Evolutionary conservation across 1,140 invertebrate species (phyloP), one percentile per base, ranked within the genome.

Genomic region (Drepana arcuata): DNA sequence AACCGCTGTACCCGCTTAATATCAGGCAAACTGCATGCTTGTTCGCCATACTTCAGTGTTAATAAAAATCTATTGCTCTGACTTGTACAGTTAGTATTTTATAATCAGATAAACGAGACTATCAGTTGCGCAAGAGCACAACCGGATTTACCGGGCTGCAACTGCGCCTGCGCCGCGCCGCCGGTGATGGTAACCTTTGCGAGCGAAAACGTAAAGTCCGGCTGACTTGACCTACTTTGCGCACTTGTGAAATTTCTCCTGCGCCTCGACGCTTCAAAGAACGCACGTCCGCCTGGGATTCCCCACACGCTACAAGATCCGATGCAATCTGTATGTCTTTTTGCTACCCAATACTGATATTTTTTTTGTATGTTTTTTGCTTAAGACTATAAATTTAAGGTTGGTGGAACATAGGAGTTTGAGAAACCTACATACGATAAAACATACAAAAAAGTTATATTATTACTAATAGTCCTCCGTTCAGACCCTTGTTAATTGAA

Each of bases 181-280:
- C 48, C 54, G 58, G 55, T 52, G 52, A 36, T 49, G 63, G 50
- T 70, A 78, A 78, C 77, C 73, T 81, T 78, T 81, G 55, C 62
- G 60, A 62, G 62, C 73, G 71, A 71, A 68, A 72, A 70, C 66
- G 55, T 73, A 62, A 68, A 72, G 69, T 80, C 75, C 71, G 73
- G 65, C 73, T 68, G 70, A 58, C 74, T 79, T 73, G 77, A 79
- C 77, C 77, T 50, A 79, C 74, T 64, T 81, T 43, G 39, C 30
- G 53, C 40, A 49, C 65, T 79, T 79, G 72, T 79, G 74, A 75
- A 82, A 79, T 82, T 79, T 82, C 77, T 75, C 74, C 74, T 46
- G 60, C 62, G 55, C 46, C 45, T 57, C 60, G 51, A 48, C 52
- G 56, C 43, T 77, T 72, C 67, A 60, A 71, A 75, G 71, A 75